A percentile compares a stretch with the other conserved stretches of the same genome.
These are phyloP conservation scores for Nephrotoma flavescens DNA, from an alignment of 2,888 invertebrate species.

Conservation along the genomic window DNA sequence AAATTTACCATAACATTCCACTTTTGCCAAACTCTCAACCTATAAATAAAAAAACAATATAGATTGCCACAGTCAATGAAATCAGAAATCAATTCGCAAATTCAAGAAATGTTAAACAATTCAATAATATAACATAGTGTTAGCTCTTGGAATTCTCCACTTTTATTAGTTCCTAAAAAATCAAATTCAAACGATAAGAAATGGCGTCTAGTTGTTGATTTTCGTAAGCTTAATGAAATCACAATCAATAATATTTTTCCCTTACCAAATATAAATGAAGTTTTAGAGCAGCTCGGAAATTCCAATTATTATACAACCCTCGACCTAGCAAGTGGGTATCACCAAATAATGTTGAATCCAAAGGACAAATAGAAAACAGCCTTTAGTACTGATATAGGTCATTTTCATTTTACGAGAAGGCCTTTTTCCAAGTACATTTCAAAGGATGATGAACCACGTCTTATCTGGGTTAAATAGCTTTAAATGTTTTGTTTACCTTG, in stretches of 20 bases:
- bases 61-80: constrained; percentile 1
- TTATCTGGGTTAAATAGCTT: neutral
- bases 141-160: neutral
- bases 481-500: neutral
- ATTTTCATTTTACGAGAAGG: too few species aligned
- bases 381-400: too few species aligned
- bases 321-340: too few species aligned
- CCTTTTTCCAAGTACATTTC: too few species aligned
- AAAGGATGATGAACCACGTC: too few species aligned
- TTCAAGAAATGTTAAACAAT: too few species aligned
- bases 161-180: constrained; percentile 1
- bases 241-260: too few species aligned
- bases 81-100: neutral
- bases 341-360: too few species aligned
- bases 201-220: neutral
- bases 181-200: neutral
- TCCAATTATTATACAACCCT: neutral
- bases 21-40: neutral
- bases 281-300: neutral
- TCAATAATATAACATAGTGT: neutral
- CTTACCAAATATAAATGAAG: neutral
- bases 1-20: neutral
- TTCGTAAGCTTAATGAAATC: too few species aligned
- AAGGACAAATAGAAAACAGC: too few species aligned
- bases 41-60: neutral